phyloP scores from a whole-genome alignment of 2,888 invertebrate genomes.

The Asteroscopus sphinx region DNA sequence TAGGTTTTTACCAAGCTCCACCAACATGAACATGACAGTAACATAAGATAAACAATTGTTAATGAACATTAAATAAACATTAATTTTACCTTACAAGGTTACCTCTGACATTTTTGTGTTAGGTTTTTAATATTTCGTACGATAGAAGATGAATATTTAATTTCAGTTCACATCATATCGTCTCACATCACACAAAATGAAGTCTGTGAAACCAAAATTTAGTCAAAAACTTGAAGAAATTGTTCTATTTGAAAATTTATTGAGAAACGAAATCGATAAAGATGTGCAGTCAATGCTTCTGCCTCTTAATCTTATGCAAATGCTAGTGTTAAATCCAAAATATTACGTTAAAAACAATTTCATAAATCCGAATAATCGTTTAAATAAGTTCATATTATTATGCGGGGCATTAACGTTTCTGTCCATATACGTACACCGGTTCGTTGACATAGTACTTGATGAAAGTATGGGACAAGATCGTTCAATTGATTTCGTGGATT shows the following conservation, averaged over 20 bases:
- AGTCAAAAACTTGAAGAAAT: not conserved
- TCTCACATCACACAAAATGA: not conserved
- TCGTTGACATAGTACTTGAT: not conserved
- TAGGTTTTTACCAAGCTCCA: no score
- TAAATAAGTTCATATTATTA: constrained; percentile 11
- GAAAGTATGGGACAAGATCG: constrained; percentile 10
- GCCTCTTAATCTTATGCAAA: constrained; percentile 39
- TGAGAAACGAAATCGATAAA: constrained; percentile 32
- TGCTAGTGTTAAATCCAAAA: constrained; percentile 28
- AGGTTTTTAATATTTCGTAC: no score
- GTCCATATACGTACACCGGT: not conserved
- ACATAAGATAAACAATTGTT: no score
- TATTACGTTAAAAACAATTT: constrained; percentile 40
- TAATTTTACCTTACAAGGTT: no score
- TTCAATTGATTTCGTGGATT: constrained; percentile 15
- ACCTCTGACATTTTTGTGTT: no score
- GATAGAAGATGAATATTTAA: no score
- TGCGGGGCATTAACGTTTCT: constrained; percentile 1
- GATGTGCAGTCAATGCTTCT: constrained; percentile 35
- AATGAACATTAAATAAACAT: no score
- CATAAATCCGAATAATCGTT: constrained; percentile 32
- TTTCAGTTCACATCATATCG: no score
- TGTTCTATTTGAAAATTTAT: not conserved
- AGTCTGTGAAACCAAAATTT: not conserved
- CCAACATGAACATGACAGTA: no score